phyloP scores from a whole-genome alignment of 35 echinoderm and acorn worm species.

The Amphiura filiformis region DNA sequence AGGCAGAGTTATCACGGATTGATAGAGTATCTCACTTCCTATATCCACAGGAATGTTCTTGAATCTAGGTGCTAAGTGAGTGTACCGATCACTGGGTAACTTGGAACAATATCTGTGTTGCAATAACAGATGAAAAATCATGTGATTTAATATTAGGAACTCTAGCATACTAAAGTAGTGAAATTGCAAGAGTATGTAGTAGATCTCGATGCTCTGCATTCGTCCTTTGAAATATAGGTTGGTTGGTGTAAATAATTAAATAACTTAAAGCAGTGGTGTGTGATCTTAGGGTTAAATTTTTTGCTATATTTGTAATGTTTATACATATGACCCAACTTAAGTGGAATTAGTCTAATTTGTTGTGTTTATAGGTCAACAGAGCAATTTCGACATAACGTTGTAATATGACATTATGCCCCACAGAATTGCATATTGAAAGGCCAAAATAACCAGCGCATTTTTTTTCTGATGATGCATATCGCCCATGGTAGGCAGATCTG shows the following conservation, averaged over 20 bases:
- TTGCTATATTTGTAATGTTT: too few species aligned
- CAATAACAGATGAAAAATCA: neutral
- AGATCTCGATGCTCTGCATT: neutral
- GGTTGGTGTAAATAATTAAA: neutral
- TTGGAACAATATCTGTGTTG: conserved; percentile 97
- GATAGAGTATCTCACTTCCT: conserved; percentile 30
- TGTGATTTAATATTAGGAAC: neutral
- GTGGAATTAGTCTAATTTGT: too few species aligned
- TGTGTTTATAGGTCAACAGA: too few species aligned
- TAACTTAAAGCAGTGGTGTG: neutral
- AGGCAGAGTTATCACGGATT: conserved; percentile 22
- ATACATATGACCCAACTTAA: too few species aligned
- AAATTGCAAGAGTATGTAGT: neutral
- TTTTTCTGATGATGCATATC: too few species aligned
- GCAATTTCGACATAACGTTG: too few species aligned
- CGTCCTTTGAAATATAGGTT: neutral
- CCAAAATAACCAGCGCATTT: too few species aligned
- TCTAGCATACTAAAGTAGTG: neutral
- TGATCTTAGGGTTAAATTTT: neutral
- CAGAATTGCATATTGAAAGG: too few species aligned
- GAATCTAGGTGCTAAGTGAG: conserved; percentile 76
- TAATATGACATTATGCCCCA: too few species aligned
- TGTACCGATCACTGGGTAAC: conserved; percentile 87
- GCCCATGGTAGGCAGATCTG: too few species aligned
- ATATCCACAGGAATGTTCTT: conserved; percentile 8